Conservation (phyloP, 2,797 vertebrate genomes). For the Paedocypris micromegethes region DNA sequence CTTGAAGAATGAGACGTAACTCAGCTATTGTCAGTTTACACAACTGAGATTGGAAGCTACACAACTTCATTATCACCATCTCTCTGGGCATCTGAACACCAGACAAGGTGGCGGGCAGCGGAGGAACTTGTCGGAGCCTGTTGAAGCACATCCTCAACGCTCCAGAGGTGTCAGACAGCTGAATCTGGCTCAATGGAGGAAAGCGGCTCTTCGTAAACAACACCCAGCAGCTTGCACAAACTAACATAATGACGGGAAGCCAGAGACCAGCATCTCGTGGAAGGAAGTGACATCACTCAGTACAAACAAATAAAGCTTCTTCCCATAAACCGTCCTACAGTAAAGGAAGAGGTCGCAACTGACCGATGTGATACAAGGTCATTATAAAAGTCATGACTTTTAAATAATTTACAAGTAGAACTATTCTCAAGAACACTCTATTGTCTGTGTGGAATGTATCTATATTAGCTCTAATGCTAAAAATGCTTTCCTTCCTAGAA, state of each 20-base stretch:
- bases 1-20: constrained; percentile 9
- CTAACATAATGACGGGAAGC: constrained; percentile 80
- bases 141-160: constrained; percentile 17
- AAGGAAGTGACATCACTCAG: constrained; percentile 83
- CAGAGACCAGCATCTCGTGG: constrained; percentile 69
- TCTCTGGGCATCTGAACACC: constrained; percentile 18
- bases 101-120: constrained; percentile 27
- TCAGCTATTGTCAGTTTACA: constrained; percentile 20
- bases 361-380: neutral
- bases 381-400: neutral
- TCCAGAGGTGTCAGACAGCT: constrained; percentile 19
- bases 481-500: too few species aligned
- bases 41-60: constrained; percentile 20
- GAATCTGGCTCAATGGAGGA: constrained; percentile 55
- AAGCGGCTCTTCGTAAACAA: constrained; percentile 44
- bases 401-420: too few species aligned
- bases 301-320: constrained; percentile 84
- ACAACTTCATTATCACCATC: constrained; percentile 38
- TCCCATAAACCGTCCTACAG: constrained; percentile 77
- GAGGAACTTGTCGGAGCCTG: constrained; percentile 31
- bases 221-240: constrained; percentile 16
- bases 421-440: too few species aligned
- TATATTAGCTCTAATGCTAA: too few species aligned
- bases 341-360: constrained; percentile 6
- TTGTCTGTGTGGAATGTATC: too few species aligned